Percentiles rank a stretch among this genome's conserved stretches.
Conservation (phyloP, 2,113 vertebrate genomes). For the Phylloscopus trochilus region DNA sequence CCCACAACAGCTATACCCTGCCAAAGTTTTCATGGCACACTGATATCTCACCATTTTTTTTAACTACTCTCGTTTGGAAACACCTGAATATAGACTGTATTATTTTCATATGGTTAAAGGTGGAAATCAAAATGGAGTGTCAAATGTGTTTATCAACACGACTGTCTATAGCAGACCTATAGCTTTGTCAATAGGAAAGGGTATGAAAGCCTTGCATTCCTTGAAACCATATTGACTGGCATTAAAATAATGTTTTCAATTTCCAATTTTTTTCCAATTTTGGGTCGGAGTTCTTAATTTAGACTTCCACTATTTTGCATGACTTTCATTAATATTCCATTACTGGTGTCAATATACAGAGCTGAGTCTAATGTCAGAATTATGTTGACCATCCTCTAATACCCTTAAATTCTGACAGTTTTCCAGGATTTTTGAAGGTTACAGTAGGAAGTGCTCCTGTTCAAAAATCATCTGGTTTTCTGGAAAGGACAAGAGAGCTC, state of each 20-base stretch:
- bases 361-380: neutral
- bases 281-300: neutral
- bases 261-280: neutral
- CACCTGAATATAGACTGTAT: neutral
- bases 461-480: neutral
- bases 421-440: neutral
- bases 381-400: neutral
- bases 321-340: neutral
- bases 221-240: neutral
- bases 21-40: neutral
- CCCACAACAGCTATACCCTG: neutral
- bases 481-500: neutral
- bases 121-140: neutral
- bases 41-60: neutral
- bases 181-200: neutral
- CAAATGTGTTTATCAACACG: neutral
- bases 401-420: neutral
- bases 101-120: neutral
- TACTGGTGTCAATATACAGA: neutral
- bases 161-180: neutral
- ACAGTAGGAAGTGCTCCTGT: neutral
- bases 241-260: neutral
- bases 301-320: neutral
- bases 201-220: neutral
- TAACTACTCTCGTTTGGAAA: neutral